A percentile compares a stretch with the other conserved stretches of the same genome.
Conservation (phyloP, 1,140 invertebrate genomes). For the Hypsibius dujardini region DNA sequence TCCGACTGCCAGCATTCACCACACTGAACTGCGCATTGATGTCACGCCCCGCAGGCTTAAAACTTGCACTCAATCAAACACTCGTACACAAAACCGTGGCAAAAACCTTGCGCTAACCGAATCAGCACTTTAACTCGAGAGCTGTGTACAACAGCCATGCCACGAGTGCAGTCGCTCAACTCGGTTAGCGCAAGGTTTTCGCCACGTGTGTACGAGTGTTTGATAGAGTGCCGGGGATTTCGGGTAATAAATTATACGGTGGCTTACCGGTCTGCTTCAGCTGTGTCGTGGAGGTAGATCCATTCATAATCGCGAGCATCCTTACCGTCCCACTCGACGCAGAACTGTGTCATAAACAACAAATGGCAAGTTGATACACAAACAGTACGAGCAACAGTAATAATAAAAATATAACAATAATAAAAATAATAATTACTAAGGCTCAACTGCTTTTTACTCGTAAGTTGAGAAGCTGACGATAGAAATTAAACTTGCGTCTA, state of each 20-base stretch:
- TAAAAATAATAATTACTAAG: too few species aligned
- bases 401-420: too few species aligned
- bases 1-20: not conserved
- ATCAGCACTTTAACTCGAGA: not conserved
- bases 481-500: too few species aligned
- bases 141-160: not conserved
- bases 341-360: not conserved
- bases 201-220: too few species aligned
- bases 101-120: not conserved
- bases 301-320: conserved; percentile 1
- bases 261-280: conserved; percentile 1
- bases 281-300: conserved; percentile 6
- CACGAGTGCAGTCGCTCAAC: not conserved
- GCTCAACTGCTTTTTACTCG: too few species aligned
- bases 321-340: conserved; percentile 7
- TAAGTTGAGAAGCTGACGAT: too few species aligned
- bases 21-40: not conserved
- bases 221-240: too few species aligned
- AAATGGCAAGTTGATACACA: too few species aligned
- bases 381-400: too few species aligned
- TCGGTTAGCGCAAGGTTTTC: too few species aligned
- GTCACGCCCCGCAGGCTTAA: not conserved
- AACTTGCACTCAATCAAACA: too few species aligned
- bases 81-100: too few species aligned
- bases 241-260: not conserved